Base-by-base conservation (phyloP, 1,140 invertebrate species). In the Manduca sexta region DNA sequence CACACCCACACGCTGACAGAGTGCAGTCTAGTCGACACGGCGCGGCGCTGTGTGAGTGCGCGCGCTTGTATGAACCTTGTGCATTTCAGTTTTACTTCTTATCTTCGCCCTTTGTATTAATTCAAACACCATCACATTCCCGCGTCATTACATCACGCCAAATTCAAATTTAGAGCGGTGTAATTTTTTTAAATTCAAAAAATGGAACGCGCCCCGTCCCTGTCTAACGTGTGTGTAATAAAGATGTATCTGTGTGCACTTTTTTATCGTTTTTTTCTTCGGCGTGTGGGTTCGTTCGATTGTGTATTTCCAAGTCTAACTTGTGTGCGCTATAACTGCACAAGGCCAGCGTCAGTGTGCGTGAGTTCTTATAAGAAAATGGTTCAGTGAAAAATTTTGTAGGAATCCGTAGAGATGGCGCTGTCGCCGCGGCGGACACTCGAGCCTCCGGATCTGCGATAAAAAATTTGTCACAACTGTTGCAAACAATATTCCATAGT, bases 231-330 rank as follows among this genome's bases (percentile, higher is more conserved):
- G 17, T 18, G 6, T 40, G 38, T 18, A 18, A 34, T 34, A 34
- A 34, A 34, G 13, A 34, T 34, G 61, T 69, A 60, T 74, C 64
- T 60, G 77, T 80, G 77, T 84, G 80, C 55, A 56, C 50, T 77
- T 84, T 84, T 83, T 84, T 84, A 81, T 81, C 79, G 78, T 81
- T 84, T 84, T 84, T 84, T 83, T 83, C 74, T 77, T 66, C 67
- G 56, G 59, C 61, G 81, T 84, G 81, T 82, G 81, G 68, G 81
- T 83, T 77, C 71, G 75, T 78, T 82, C 75, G 65, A 81, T 84
- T 84, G 78, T 84, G 69, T 80, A 70, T 26, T 6, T 16, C 31
- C 3, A 41, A 41, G 49, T 37, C 14, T 49, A 47, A 55, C 31
- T 18, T 49, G 50, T 57, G 62, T 71, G 61, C 37, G 58, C 56